Evolutionary conservation across 2,113 vertebrate genomes (phyloP).

Genomic region (Thermophis baileyi): DNA sequence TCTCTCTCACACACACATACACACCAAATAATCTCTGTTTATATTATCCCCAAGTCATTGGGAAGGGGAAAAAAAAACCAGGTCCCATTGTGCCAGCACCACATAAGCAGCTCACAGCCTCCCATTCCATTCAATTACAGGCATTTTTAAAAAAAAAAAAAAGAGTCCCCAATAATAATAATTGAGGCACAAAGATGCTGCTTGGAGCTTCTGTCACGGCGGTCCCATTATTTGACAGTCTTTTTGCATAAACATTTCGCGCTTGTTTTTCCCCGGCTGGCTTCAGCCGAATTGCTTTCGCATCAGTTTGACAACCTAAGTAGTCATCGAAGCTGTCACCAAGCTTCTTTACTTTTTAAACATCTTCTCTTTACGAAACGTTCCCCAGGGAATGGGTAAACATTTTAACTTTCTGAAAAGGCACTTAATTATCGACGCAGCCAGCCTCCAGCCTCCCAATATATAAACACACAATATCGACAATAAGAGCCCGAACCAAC

Average conservation of each 20-base stretch:
- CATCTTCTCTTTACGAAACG: conserved; percentile 6
- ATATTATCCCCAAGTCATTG: background rate
- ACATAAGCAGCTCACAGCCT: conserved; percentile 23
- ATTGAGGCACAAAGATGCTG: conserved; percentile 12
- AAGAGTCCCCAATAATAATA: background rate
- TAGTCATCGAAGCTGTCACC: conserved; percentile 15
- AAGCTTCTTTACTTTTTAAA: background rate
- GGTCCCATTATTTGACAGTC: background rate
- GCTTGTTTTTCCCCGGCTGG: background rate
- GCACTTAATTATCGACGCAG: conserved; percentile 52
- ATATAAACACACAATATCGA: background rate
- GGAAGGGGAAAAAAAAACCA: background rate
- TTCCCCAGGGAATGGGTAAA: conserved; percentile 42
- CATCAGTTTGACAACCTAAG: conserved; percentile 40
- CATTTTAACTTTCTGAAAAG: conserved; percentile 60
- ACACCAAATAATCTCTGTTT: background rate
- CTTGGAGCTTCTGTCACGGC: conserved; percentile 25
- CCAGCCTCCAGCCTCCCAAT: background rate
- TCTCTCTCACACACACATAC: too few species aligned
- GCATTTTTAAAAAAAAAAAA: background rate
- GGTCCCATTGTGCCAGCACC: conserved; percentile 22
- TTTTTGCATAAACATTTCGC: conserved; percentile 23
- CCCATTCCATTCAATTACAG: conserved; percentile 24
- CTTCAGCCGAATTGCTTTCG: conserved; percentile 11
- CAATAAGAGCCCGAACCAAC: background rate